Evolutionary conservation across 64 coral and sea anemone species (phyloP).

Genomic region (Stylophora pistillata): DNA sequence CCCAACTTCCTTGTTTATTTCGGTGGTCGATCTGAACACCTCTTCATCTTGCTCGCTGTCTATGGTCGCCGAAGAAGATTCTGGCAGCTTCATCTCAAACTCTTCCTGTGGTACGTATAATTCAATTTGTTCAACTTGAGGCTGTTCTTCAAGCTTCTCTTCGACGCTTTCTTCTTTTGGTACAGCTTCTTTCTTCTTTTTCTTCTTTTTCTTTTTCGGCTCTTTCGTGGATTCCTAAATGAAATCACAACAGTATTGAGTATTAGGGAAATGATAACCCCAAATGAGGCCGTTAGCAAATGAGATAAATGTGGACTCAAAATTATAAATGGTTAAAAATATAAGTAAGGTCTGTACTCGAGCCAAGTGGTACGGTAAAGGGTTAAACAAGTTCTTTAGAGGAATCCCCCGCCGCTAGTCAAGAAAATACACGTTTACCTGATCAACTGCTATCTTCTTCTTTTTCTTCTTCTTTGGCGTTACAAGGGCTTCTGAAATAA

Average conservation of each 20-base stretch:
- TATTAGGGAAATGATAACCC: neutral
- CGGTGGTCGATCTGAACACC: neutral
- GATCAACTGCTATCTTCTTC: conserved; percentile 32
- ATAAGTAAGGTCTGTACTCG: too few relatives aligned
- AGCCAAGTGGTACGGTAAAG: too few relatives aligned
- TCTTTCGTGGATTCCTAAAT: conserved; percentile 26
- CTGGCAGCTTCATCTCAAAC: neutral
- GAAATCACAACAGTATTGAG: neutral
- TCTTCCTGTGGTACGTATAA: neutral
- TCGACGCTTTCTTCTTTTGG: conserved; percentile 6
- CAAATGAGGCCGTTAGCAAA: neutral
- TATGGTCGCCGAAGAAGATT: neutral
- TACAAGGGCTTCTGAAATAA: neutral
- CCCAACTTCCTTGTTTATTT: conserved; percentile 1
- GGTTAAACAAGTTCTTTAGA: neutral
- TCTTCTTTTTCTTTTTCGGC: conserved; percentile 67
- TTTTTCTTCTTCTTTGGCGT: conserved; percentile 67
- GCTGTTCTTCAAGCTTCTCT: conserved; percentile 8
- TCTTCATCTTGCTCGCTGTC: conserved; percentile 35
- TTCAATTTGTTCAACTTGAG: neutral
- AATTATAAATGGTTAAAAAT: too few relatives aligned
- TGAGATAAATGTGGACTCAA: neutral
- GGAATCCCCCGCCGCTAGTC: neutral
- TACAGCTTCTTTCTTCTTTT: neutral
- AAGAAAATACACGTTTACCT: neutral